Conservation (phyloP, 1,140 invertebrate species). For the Andrena cerasifolii region DNA sequence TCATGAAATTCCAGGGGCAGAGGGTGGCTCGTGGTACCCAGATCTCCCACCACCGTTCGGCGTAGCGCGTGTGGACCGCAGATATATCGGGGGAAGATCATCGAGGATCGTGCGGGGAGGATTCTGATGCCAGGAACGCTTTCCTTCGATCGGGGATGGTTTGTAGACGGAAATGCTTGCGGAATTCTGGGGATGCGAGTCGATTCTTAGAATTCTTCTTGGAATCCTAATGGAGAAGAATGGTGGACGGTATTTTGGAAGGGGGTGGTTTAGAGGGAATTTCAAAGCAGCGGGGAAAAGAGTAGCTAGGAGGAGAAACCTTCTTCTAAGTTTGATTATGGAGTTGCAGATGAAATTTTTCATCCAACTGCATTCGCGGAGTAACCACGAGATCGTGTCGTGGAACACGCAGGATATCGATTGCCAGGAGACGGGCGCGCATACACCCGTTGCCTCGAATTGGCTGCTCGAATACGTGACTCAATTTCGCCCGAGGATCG, state of each 20-base stretch:
- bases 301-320: no score
- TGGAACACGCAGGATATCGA: slow-evolving; percentile 8
- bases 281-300: no score
- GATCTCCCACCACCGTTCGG: neutral
- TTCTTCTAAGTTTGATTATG: no score
- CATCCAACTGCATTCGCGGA: no score
- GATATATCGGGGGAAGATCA: neutral
- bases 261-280: no score
- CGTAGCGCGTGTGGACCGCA: neutral
- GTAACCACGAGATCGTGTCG: neutral
- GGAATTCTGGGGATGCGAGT: neutral
- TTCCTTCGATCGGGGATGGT: slow-evolving; percentile 1
- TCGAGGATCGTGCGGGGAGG: neutral
- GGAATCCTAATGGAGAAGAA: no score
- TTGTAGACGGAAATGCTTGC: neutral
- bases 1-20: slow-evolving; percentile 13
- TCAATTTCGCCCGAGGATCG: slow-evolving; percentile 45
- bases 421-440: neutral
- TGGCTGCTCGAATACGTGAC: slow-evolving; percentile 51
- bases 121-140: neutral
- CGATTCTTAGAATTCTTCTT: no score
- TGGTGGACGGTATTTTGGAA: no score
- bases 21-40: neutral
- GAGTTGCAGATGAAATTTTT: no score
- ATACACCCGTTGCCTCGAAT: neutral